phyloP scores from a whole-genome alignment of 1,140 invertebrate species.

The Ctenoplectra terminalis region DNA sequence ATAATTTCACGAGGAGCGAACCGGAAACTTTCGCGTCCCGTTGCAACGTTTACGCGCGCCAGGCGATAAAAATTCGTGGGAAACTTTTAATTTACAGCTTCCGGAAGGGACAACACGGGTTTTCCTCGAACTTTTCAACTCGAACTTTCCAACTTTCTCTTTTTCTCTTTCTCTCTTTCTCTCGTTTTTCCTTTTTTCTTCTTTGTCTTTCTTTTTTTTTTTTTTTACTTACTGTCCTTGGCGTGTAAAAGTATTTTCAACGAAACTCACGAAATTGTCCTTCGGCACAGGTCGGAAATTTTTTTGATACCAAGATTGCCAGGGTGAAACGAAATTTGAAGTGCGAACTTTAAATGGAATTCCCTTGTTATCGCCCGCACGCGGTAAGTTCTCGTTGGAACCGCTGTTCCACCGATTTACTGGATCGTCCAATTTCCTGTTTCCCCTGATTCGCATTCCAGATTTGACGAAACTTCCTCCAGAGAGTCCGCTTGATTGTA shows the following conservation, averaged over 20 bases:
- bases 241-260: neutral
- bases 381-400: neutral
- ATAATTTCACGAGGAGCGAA: neutral
- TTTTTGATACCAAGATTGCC: neutral
- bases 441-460: neutral
- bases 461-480: neutral
- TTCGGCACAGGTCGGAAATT: neutral
- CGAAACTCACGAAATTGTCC: neutral
- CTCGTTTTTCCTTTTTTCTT: too few relatives aligned
- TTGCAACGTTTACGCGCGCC: neutral
- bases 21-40: neutral
- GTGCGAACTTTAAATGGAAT: slow-evolving; percentile 35
- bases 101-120: slow-evolving; percentile 7
- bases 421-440: neutral
- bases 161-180: neutral
- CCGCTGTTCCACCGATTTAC: neutral
- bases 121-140: neutral
- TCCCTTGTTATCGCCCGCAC: neutral
- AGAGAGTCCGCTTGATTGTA: neutral
- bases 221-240: neutral
- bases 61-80: slow-evolving; percentile 7
- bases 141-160: slow-evolving; percentile 14
- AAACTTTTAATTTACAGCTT: slow-evolving; percentile 26
- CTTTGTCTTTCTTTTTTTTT: neutral
- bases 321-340: neutral